Percentiles rank a stretch among this genome's conserved stretches.
Conservation (phyloP, 2,797 vertebrate species). For the Chloroceryle inda region DNA sequence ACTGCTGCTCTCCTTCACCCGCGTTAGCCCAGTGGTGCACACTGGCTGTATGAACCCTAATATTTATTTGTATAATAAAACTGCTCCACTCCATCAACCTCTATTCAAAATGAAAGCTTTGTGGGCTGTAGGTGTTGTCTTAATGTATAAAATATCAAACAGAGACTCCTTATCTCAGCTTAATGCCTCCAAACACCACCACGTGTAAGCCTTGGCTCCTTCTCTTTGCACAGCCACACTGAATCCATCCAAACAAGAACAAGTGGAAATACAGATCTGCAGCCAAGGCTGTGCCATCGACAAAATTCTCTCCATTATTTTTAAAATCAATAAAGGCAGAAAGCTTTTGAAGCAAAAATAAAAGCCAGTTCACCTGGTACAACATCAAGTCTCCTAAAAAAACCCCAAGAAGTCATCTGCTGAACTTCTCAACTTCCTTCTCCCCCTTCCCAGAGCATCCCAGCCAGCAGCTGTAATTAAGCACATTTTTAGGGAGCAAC, state of each 20-base stretch:
- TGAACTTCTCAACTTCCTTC: neutral
- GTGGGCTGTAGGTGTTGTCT: neutral
- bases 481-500: neutral
- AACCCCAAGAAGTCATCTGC: neutral
- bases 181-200: neutral
- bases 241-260: neutral
- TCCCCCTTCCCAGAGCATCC: neutral
- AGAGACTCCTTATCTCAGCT: neutral
- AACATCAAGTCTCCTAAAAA: neutral
- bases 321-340: neutral
- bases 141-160: neutral
- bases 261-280: neutral
- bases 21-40: rapidly evolving
- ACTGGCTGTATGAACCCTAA: rapidly evolving
- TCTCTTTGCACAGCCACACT: neutral
- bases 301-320: neutral
- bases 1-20: neutral
- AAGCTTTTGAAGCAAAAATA: neutral
- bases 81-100: neutral
- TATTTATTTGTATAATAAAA: neutral
- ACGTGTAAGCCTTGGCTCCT: neutral
- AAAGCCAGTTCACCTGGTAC: neutral
- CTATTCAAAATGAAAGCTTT: neutral
- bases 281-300: rapidly evolving
- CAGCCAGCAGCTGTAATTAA: neutral